Evolutionary conservation across 1,140 invertebrate species (phyloP).

Genomic region (Pseudomyrmex flavicornis): DNA sequence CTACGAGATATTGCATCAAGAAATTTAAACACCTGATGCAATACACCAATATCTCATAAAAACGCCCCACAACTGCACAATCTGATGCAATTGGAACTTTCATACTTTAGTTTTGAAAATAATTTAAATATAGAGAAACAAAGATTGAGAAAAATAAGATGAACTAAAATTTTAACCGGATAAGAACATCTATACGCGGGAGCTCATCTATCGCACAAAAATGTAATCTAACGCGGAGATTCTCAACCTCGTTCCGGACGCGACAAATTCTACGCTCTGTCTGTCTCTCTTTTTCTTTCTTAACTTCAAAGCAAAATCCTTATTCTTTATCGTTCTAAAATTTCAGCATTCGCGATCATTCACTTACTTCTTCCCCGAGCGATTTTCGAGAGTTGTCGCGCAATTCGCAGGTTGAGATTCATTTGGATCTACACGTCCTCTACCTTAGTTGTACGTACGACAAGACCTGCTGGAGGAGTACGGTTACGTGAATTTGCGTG

Average conservation of each 20-base stretch:
- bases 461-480: background rate
- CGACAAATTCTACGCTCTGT: background rate
- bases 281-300: background rate
- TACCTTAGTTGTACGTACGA: constrained; percentile 12
- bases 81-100: background rate
- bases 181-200: constrained; percentile 51
- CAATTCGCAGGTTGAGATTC: constrained; percentile 39
- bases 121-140: no score
- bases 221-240: constrained; percentile 55
- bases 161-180: constrained; percentile 55
- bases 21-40: background rate
- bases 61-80: background rate
- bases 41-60: background rate
- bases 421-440: constrained; percentile 14
- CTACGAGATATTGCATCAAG: constrained; percentile 24
- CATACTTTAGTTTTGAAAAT: no score
- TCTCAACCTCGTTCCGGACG: constrained; percentile 49
- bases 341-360: background rate
- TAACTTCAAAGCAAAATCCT: background rate
- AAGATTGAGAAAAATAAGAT: no score
- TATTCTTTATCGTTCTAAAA: background rate
- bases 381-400: constrained; percentile 15
- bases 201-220: constrained; percentile 47
- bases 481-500: background rate
- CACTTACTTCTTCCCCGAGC: background rate